A percentile compares a stretch with the other conserved stretches of the same genome.
phyloP scores from a whole-genome alignment of 2,113 vertebrate genomes.

The Pagrus major region DNA sequence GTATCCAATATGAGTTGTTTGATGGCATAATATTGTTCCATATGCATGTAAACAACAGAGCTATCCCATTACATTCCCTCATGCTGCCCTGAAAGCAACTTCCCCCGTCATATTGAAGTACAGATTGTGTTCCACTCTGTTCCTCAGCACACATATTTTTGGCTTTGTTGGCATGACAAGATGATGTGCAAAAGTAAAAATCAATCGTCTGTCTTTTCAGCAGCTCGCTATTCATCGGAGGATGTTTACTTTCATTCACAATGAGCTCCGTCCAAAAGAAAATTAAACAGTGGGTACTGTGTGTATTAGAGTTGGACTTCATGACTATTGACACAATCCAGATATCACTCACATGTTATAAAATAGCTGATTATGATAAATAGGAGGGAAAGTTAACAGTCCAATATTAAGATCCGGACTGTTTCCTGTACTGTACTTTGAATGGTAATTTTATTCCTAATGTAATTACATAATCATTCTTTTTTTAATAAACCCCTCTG shows the following conservation, averaged over 20 bases:
- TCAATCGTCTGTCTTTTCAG: conserved; percentile 32
- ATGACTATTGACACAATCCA: conserved; percentile 11
- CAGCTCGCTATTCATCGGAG: conserved; percentile 2
- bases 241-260: conserved; percentile 30
- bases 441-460: neutral
- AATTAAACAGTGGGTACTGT: neutral
- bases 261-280: neutral
- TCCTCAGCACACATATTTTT: conserved; percentile 22
- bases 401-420: neutral
- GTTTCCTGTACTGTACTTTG: neutral
- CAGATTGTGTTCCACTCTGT: conserved; percentile 23
- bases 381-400: neutral
- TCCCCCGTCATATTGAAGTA: conserved; percentile 15
- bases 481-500: neutral
- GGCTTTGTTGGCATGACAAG: conserved; percentile 23
- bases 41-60: conserved; percentile 29
- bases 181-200: conserved; percentile 35
- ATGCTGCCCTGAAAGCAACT: conserved; percentile 38
- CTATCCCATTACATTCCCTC: conserved; percentile 19
- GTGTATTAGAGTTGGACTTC: neutral
- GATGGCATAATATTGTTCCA: conserved; percentile 24
- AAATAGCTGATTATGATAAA: neutral
- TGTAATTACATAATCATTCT: neutral
- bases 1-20: neutral
- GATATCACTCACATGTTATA: neutral